Conservation (phyloP, 2,888 invertebrate genomes). For the Cataglyphis altisquamis region DNA sequence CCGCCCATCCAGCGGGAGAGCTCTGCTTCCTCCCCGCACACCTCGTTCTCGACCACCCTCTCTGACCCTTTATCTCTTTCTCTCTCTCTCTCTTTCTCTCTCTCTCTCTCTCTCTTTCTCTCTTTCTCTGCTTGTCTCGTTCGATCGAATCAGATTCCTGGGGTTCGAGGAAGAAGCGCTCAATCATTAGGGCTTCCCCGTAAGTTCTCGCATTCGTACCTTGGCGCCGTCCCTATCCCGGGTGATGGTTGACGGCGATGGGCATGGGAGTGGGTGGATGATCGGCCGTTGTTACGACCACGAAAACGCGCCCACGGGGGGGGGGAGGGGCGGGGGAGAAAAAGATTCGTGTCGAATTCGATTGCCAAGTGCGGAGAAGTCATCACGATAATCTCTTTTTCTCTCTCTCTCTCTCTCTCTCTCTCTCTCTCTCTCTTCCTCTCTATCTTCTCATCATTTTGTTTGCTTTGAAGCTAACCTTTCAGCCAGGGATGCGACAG, state of each 20-base stretch:
- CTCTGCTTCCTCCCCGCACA: constrained; percentile 19
- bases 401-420: neutral
- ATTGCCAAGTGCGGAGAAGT: constrained; percentile 45
- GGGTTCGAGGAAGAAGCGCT: constrained; percentile 77
- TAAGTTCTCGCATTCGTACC: constrained; percentile 71
- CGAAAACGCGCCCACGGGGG: constrained; percentile 31
- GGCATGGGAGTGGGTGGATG: constrained; percentile 21
- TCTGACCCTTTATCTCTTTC: constrained; percentile 41
- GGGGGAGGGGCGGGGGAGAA: neutral
- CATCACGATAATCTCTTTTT: constrained; percentile 42
- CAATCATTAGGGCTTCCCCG: constrained; percentile 80
- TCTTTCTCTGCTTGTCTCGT: constrained; percentile 28
- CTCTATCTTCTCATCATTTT: constrained; percentile 15
- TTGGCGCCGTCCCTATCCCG: constrained; percentile 55
- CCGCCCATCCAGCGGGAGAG: constrained; percentile 58
- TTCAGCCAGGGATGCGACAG: constrained; percentile 24
- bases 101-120: neutral
- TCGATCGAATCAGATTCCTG: constrained; percentile 76
- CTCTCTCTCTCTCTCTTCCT: neutral
- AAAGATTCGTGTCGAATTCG: constrained; percentile 55
- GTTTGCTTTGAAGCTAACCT: constrained; percentile 27
- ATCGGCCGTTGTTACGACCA: constrained; percentile 46
- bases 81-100: neutral
- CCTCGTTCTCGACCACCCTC: constrained; percentile 50
- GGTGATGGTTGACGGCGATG: constrained; percentile 33